Conservation (phyloP, 2,888 invertebrate species). For the Chalcosyrphus nemorum region DNA sequence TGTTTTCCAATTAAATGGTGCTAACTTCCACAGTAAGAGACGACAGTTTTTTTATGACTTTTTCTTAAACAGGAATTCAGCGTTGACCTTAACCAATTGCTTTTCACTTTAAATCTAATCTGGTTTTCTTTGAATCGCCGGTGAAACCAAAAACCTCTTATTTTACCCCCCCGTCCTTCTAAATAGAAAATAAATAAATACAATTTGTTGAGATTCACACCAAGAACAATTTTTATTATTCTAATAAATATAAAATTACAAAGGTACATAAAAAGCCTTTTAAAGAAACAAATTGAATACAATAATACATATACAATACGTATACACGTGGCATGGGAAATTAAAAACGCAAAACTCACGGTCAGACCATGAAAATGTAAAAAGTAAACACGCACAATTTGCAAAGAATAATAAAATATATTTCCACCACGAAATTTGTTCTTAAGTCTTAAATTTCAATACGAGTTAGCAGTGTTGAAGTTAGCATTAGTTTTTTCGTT, state of each 20-base stretch:
- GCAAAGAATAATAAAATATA: constrained; percentile 18
- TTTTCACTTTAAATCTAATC: not conserved
- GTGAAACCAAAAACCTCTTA: too few species aligned
- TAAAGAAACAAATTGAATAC: constrained; percentile 38
- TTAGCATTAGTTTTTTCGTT: constrained; percentile 22
- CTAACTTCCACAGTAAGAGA: not conserved
- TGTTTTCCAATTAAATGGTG: not conserved
- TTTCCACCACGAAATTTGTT: constrained; percentile 11
- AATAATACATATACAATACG: not conserved
- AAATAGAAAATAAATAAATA: not conserved
- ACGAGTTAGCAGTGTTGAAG: constrained; percentile 31
- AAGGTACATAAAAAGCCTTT: constrained; percentile 51
- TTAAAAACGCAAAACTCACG: not conserved
- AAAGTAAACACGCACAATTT: not conserved
- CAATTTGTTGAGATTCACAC: constrained; percentile 25
- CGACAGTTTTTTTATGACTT: not conserved
- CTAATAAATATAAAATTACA: constrained; percentile 32
- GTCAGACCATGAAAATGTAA: constrained; percentile 21
- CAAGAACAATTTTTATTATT: constrained; percentile 40
- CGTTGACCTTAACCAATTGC: not conserved
- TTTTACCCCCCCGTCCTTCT: too few species aligned
- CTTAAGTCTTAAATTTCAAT: not conserved
- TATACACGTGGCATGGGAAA: not conserved
- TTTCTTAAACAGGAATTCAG: not conserved
- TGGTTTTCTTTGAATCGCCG: too few species aligned